Evolutionary conservation across 2,888 invertebrate species (phyloP), one percentile per base, ranked within the genome.

Genomic region (Amphipyra berbera): DNA sequence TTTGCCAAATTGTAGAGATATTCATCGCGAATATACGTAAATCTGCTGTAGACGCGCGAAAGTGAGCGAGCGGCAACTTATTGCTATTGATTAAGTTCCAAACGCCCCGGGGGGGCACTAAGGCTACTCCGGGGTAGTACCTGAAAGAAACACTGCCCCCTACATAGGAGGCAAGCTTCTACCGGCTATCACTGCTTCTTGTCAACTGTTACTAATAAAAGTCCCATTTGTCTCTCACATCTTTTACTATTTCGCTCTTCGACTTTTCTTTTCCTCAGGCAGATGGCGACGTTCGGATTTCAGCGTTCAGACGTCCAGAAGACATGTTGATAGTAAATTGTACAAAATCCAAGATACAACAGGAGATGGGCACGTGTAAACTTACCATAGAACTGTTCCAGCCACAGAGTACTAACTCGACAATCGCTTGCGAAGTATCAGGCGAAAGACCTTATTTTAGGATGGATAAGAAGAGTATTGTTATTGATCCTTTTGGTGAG

Each of bases 361-460:
- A 84, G 0, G 63, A 81, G 21, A 69, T 70, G 0, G 93, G 93
- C 0, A 61, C 68, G 0, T 94, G 94, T 33, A 48, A 81, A 0
- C 64, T 91, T 6, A 75, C 78, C 0, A 30, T 90, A 15, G 88
- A 89, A 40, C 85, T 89, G 1, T 76, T 73, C 21, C 82, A 84
- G 27, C 85, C 91, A 0, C 85, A 84, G 1, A 69, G 48, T 0
- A 72, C 69, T 0, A 84, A 87, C 54, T 77, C 87, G 15, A 79
- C 61, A 0, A 87, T 84, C 64, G 73, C 83, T 0, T 95, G 94
- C 50, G 93, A 93, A 47, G 91, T 91, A 1, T 93, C 94, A 0
- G 94, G 94, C 0, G 94, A 95, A 50, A 65, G 91, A 40, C 94
- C 94, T 0, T 79, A 61, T 64, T 95, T 95, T 48, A 77, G 79